Base-by-base conservation (phyloP, 2,113 vertebrate genomes). In the Phalacrocorax aristotelis region DNA sequence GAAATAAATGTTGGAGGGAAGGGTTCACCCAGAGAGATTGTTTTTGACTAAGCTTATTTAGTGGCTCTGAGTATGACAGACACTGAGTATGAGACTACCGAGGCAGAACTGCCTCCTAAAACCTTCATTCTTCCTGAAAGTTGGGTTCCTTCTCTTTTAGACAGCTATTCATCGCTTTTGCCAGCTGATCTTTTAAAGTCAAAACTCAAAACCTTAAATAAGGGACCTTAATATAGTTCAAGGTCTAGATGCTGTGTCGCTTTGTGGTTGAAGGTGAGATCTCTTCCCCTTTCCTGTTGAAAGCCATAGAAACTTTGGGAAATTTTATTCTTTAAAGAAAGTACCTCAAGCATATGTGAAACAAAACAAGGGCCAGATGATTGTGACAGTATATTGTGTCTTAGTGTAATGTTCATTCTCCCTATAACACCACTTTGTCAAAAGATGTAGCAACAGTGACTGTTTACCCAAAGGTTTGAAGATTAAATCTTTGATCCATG, bases 1-100 rank as follows among this genome's bases (percentile, higher is more conserved):
- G 51, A 83, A 83, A 87, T 61, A 90, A 60, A 62, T 0, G 1
- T 44, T n/a, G 46, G 46, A 57, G 10, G 30, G 27, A 52, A 76
- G 17, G 0, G 0, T 55, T 94, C 64, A 68, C 14, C 57, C 6
- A 2, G 34, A 74, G 52, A 62, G 7, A 34, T 55, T 36, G 1
- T 6, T 66, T 90, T 60, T 55, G 4, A 57, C 46, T 40, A 42
- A 79, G 14, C 16, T 89, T 51, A 38, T 72, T 83, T 57, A 57
- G 54, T 30, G 17, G 10, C 34, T 89, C 29, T 65, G 17, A 78
- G 11, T 27, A 46, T 62, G 29, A 75, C 48, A 89, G 40, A 10
- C 49, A 74, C 40, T 23, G 38, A 65, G 7, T 40, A 42, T 22
- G 60, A 89, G 7, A 84, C 42, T 82, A 64, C 15, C 0, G 0